Evolutionary conservation across 2,113 vertebrate species (phyloP), one percentile per base, ranked within the genome.

Genomic region (Corythornis madagascariensis): DNA sequence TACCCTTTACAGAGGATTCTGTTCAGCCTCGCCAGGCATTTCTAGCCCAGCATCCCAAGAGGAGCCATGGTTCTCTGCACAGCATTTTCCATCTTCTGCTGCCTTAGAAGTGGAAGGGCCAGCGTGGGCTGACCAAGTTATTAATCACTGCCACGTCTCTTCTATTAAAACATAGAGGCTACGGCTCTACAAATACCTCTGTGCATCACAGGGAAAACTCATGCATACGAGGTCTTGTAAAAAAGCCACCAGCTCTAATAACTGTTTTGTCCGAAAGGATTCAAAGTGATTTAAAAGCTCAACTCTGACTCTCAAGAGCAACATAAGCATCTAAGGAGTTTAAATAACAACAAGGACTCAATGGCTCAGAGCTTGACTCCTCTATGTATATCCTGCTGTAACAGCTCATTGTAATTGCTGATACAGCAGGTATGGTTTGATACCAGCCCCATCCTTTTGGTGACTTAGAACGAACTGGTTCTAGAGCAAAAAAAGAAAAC

Each of bases 241-340:
- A 89, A 94, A 88, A 73, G 78, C 55, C 67, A 88, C 72, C 72
- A 92, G 88, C 64, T 80, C 47, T 86, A 86, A 77, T 86, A 89
- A 80, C 82, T 92, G 11, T 40, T 92, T 74, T 56, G 72, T 83
- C 82, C 95, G 66, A 93, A 92, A 95, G 81, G 59, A 89, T 70
- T 76, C 81, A 31, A 80, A 87, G 83, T 74, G 92, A 95, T 96
- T 94, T 91, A 95, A 94, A 72, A 88, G 75, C 91, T 86, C 71
- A 48, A 43, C 80, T 63, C 81, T 74, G 89, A 80, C 92, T 95
- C 91, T 94, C 84, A 33, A 94, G 82, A 88, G 64, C 75, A 85
- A 82, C 78, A 85, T 45, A 76, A 92, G 75, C 82, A 91, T 89
- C 89, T 91, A 77, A 73, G 55, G 56, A 92, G 75, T 92, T 96